Evolutionary conservation across 2,888 invertebrate genomes (phyloP), one percentile per base, ranked within the genome.

Genomic region (Merodon equestris): DNA sequence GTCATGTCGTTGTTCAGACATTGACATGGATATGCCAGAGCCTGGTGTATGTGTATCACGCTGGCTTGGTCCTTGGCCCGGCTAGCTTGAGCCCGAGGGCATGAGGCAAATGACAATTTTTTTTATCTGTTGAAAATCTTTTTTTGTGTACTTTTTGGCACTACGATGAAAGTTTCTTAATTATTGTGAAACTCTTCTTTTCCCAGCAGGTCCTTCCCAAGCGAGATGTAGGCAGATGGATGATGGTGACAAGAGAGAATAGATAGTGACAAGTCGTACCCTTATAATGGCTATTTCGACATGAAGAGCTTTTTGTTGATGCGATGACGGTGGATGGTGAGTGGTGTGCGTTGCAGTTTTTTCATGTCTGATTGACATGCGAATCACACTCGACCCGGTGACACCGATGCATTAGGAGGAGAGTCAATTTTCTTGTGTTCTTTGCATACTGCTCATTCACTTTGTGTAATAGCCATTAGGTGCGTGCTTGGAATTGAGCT

Each of bases 151-250:
- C 68, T 58, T 60, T 70, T 50, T 58, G 64, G 64, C 36, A 53
- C 36, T 45, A 27, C 27, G 58, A 71, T 57, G 66, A 45, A 75
- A 71, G 51, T 81, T 75, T 75, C 66, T 71, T 75, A 74, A 81
- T 81, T 74, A 75, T 71, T 74, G 56, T 75, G 57, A 66, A 51
- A 53, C 71, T 81, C 71, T 66, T 51, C 44, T 58, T 17, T 15
- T n/a, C 34, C 36, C 40, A 19, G 12, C 27, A 44, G 50, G 17
- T 50, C 38, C 56, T 63, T 17, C 27, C 42, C 57, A 53, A 18
- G 47, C 12, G 56, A 54, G 40, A 74, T 67, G 48, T 50, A 67
- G 56, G 44, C 50, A 27, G 18, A 34, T 44, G 50, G 13, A 13
- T 48, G 44, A 15, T 48, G 19, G 1, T 27, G 27, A 27, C 27